Base-by-base conservation (phyloP, 2,113 vertebrate genomes). In the Phyllostomus discolor region DNA sequence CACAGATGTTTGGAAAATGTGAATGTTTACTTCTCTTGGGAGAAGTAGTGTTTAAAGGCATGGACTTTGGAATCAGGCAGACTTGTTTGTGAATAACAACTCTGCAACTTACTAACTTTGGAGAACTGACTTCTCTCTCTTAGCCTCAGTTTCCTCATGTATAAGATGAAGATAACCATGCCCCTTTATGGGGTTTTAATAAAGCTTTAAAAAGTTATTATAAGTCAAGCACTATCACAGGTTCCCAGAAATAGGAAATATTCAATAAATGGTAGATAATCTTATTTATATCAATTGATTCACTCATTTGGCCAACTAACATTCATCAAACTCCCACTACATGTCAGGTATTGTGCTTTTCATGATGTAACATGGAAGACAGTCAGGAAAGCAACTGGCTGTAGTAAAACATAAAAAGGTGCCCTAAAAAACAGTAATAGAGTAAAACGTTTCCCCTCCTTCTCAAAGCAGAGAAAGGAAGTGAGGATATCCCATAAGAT, bases 1-100 rank as follows among this genome's bases (percentile, higher is more conserved):
- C 93, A 89, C 94, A 96, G 95, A 98, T 94, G 91, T 96, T 97
- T 97, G 94, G 70, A 89, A 96, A 96, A 96, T 93, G 85, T 91
- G 94, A 95, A 88, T 59, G 62, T 94, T 97, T 96, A 94, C 91
- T 96, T 96, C 93, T 94, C 83, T 66, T 50, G 95, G 54, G 89
- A 97, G 81, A 97, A 73, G 50, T 94, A 83, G 92, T 85, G 2
- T 82, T 90, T 92, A 80, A 88, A 94, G 91, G 41, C 48, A 41
- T 72, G 86, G 94, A 96, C 88, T 98, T 92, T 75, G 67, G 91
- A 95, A 93, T 79, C 78, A 91, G 59, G 72, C 33, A 67, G 28
- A 86, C 38, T 85, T 83, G 88, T 95, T 88, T 90, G 91, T 78
- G 67, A 94, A 57, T 24, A 91, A 57, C n/a, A 79, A 66, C n/a